Evolutionary conservation across 2,113 vertebrate genomes (phyloP).

Genomic region (Hippocampus barbouri): DNA sequence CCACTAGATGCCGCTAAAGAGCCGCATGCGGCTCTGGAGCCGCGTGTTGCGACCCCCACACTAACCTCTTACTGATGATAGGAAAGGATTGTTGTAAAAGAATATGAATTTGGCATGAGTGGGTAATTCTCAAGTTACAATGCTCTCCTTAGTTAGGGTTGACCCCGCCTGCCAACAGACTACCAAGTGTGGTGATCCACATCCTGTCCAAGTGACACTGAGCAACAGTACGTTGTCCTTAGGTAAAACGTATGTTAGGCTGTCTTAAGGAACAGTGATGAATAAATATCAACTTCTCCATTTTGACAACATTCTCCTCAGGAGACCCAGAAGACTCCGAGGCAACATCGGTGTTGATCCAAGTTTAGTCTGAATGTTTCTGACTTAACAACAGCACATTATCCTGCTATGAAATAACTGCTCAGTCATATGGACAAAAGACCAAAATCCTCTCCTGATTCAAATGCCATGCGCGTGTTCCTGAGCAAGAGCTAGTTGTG

Average conservation of each 20-base stretch:
- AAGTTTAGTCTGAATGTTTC: neutral
- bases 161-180: neutral
- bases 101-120: neutral
- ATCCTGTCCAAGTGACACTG: neutral
- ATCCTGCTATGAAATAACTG: neutral
- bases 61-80: neutral
- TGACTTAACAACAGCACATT: neutral
- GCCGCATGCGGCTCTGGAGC: too few species aligned
- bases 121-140: neutral
- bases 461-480: neutral
- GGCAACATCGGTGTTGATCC: neutral
- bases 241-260: neutral
- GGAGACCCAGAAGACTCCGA: neutral
- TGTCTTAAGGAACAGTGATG: neutral
- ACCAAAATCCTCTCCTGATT: neutral
- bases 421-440: neutral
- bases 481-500: neutral
- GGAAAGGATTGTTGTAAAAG: neutral
- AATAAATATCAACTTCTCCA: neutral
- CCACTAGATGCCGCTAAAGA: too few species aligned
- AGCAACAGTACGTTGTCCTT: neutral
- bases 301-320: neutral
- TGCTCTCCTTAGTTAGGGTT: neutral
- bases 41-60: neutral
- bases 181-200: neutral